phyloP scores from a whole-genome alignment of 1,140 invertebrate species.

The Pygmarrhopalites habei region DNA sequence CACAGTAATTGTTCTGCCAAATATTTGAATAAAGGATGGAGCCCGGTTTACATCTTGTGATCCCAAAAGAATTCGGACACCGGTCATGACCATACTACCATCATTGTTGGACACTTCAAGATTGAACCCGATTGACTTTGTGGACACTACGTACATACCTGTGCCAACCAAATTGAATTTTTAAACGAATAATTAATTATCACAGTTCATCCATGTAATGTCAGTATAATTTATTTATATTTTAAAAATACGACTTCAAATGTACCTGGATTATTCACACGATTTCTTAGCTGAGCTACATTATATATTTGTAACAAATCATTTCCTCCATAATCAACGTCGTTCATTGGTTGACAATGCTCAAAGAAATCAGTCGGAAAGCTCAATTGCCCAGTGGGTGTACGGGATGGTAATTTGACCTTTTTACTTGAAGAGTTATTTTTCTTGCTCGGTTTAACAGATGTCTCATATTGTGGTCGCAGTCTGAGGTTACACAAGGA shows the following conservation, averaged over 20 bases:
- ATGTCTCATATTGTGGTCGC: constrained; percentile 50
- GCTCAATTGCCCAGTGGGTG: constrained; percentile 47
- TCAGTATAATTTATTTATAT: not conserved
- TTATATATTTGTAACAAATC: constrained; percentile 94
- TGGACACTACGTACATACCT: constrained; percentile 81
- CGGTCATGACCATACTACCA: constrained; percentile 73
- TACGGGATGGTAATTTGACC: constrained; percentile 19
- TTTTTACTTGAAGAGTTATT: constrained; percentile 18
- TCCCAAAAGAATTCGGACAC: constrained; percentile 71
- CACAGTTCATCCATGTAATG: too few relatives aligned
- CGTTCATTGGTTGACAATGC: constrained; percentile 79
- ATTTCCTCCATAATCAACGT: constrained; percentile 92
- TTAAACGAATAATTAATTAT: too few relatives aligned
- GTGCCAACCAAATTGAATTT: too few relatives aligned
- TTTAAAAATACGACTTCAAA: constrained; percentile 6
- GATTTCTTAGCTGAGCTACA: constrained; percentile 83
- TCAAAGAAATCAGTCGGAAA: constrained; percentile 97
- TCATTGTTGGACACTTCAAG: constrained; percentile 86
- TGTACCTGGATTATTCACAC: constrained; percentile 69
- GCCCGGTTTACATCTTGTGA: constrained; percentile 67
- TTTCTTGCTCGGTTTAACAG: constrained; percentile 18
- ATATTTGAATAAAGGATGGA: constrained; percentile 67
- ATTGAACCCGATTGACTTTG: constrained; percentile 77
- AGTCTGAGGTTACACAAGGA: too few relatives aligned
- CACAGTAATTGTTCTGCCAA: constrained; percentile 73